Percentiles rank a stretch among this genome's conserved stretches.
Conservation (phyloP, 2,888 invertebrate species). For the Drosophila robusta region DNA sequence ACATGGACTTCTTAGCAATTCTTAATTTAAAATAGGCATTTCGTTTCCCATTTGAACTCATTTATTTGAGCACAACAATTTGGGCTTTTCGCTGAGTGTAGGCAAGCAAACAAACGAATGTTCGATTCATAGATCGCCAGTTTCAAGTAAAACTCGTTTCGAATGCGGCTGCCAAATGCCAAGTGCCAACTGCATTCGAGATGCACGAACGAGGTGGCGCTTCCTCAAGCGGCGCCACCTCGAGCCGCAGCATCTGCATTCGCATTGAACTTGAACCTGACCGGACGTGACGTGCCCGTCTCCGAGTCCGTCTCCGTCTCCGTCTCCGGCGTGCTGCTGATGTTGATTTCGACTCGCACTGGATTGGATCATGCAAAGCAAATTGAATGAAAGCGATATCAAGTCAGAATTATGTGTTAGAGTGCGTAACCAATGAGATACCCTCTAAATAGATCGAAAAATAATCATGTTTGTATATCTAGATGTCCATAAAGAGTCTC, state of each 20-base stretch:
- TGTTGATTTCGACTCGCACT: conserved; percentile 13
- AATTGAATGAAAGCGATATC: conserved; percentile 46
- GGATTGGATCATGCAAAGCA: conserved; percentile 24
- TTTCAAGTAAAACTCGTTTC: conserved; percentile 66
- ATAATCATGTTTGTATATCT: neutral
- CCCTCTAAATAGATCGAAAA: conserved; percentile 4
- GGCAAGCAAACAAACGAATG: conserved; percentile 8
- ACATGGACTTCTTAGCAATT: no score
- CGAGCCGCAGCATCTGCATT: conserved; percentile 44
- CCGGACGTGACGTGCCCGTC: conserved; percentile 51
- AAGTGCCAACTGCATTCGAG: conserved; percentile 43
- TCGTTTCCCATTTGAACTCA: no score
- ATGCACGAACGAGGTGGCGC: conserved; percentile 27
- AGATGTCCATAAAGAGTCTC: no score
- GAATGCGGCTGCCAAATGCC: neutral
- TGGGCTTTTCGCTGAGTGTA: neutral
- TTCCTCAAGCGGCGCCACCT: conserved; percentile 46
- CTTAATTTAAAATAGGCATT: no score
- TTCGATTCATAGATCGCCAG: conserved; percentile 27
- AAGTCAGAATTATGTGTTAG: neutral
- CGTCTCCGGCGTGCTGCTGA: neutral
- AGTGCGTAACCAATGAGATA: conserved; percentile 1
- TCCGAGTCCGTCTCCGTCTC: neutral
- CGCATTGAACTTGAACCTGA: conserved; percentile 78
- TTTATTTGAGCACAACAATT: no score